Evolutionary conservation across 1,140 invertebrate genomes (phyloP).

Genomic region (Parapsyche elsis): DNA sequence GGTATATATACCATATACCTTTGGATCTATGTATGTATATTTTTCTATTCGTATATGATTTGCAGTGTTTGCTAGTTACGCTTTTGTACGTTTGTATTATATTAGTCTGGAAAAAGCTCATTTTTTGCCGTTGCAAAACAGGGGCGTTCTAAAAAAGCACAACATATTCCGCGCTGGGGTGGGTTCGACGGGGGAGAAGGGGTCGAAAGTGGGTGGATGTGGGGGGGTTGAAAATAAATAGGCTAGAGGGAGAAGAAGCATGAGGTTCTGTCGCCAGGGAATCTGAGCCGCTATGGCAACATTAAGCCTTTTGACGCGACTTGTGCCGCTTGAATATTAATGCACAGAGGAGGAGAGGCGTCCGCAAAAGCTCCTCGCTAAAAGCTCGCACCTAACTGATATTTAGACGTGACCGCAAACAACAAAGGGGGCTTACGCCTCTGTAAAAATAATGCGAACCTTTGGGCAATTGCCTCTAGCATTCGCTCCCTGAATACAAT

Average conservation of each 20-base stretch:
- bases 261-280: constrained; percentile 35
- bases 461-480: background rate
- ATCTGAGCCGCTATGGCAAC: constrained; percentile 41
- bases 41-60: no score
- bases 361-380: constrained; percentile 34
- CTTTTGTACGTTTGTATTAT: no score
- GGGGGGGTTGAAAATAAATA: background rate
- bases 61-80: no score
- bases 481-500: background rate
- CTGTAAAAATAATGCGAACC: constrained; percentile 9
- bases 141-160: background rate
- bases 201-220: background rate
- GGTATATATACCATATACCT: no score
- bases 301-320: constrained; percentile 48
- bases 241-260: background rate
- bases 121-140: constrained; percentile 6
- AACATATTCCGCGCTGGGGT: background rate
- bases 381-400: constrained; percentile 46
- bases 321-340: constrained; percentile 47
- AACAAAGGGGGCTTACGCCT: constrained; percentile 39
- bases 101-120: background rate
- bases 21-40: no score
- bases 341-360: constrained; percentile 8
- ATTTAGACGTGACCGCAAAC: constrained; percentile 47
- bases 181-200: background rate